Evolutionary conservation across 2,113 vertebrate species (phyloP).

Genomic region (cattle (Bos taurus)): ARS-UCD2.0 NC_037328.1:107377501-107378000

Average conservation of each 20-base stretch:
- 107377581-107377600: neutral
- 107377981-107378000: too few relatives aligned
- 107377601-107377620: neutral
- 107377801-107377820: too few relatives aligned
- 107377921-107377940: too few relatives aligned
- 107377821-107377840: too few relatives aligned
- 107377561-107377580: neutral
- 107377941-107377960: too few relatives aligned
- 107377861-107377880: too few relatives aligned
- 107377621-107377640: neutral
- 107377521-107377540: neutral
- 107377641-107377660: neutral
- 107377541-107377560: neutral
- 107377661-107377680: neutral
- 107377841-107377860: too few relatives aligned
- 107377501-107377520: neutral
- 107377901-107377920: too few relatives aligned
- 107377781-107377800: too few relatives aligned
- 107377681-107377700: neutral
- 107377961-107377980: too few relatives aligned
- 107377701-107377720: neutral
- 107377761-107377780: too few relatives aligned
- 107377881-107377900: rapidly evolving
- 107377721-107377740: neutral
- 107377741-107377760: too few relatives aligned